A percentile compares a stretch with the other conserved stretches of the same genome.
phyloP scores from a whole-genome alignment of 2,888 invertebrate species.

The Phytoseiulus persimilis region DNA sequence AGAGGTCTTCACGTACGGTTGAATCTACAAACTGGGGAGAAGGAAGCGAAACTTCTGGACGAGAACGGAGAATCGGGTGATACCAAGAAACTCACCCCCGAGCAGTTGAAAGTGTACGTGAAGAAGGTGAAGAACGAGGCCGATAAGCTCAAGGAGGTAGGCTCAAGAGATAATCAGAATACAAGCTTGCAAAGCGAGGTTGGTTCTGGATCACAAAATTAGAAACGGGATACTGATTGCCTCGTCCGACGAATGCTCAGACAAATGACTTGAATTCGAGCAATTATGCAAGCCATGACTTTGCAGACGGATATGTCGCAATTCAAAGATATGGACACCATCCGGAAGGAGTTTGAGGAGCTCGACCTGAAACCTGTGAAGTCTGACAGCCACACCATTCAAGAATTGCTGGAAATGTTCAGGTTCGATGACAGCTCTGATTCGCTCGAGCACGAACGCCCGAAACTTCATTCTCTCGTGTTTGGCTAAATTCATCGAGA shows the following conservation, averaged over 20 bases:
- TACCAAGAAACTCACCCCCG: conserved; percentile 47
- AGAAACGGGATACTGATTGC: too few species aligned
- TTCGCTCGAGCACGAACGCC: background rate
- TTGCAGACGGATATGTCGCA: conserved; percentile 48
- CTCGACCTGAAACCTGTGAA: conserved; percentile 59
- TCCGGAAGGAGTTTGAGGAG: conserved; percentile 60
- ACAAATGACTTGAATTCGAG: too few species aligned
- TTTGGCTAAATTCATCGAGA: too few species aligned
- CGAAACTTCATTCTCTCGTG: too few species aligned
- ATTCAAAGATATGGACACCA: conserved; percentile 58
- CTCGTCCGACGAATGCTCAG: too few species aligned
- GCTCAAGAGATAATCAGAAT: background rate
- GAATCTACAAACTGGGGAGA: conserved; percentile 65
- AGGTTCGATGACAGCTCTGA: conserved; percentile 46
- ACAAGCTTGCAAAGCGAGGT: background rate
- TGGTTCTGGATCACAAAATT: background rate
- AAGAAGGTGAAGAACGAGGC: conserved; percentile 43
- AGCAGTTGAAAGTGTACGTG: conserved; percentile 43
- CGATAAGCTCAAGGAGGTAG: conserved; percentile 40
- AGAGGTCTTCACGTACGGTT: conserved; percentile 65
- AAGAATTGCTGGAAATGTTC: conserved; percentile 54
- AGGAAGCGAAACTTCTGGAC: conserved; percentile 65
- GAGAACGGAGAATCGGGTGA: conserved; percentile 43
- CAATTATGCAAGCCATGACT: too few species aligned
- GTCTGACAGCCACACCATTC: conserved; percentile 62